Evolutionary conservation across 2,113 vertebrate genomes (phyloP).

Genomic region (human (Homo sapiens)): DNA sequence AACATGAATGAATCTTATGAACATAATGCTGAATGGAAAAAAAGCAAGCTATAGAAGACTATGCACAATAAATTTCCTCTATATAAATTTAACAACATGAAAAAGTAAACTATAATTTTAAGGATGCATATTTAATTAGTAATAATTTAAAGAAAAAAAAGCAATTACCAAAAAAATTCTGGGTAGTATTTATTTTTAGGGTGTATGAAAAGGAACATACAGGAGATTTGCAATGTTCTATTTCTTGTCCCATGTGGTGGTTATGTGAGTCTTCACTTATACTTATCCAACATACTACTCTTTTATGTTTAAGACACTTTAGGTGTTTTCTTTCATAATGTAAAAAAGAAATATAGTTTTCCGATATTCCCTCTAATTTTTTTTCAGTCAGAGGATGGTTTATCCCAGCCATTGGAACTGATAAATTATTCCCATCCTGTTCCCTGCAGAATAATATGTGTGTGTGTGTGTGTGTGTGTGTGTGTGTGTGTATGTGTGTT

Average conservation of each 20-base stretch:
- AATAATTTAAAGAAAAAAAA: not conserved
- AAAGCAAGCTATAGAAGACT: not conserved
- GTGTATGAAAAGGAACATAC: not conserved
- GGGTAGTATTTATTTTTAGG: not conserved
- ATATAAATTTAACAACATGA: not conserved
- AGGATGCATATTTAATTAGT: not conserved
- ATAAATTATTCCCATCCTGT: not conserved
- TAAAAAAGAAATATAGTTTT: not conserved
- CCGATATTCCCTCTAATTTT: not conserved
- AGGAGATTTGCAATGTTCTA: not conserved
- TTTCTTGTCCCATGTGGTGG: not conserved
- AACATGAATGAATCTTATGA: not conserved
- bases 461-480: not conserved
- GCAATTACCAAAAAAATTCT: not conserved
- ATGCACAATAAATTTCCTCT: not conserved
- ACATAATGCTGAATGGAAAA: not conserved
- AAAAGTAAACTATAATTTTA: not conserved
- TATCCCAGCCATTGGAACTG: not conserved
- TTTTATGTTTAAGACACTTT: not conserved
- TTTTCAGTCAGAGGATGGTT: not conserved
- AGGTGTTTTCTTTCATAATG: not conserved
- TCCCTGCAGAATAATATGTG: not conserved
- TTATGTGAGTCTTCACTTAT: not conserved
- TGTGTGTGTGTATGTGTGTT: not conserved
- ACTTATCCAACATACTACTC: not conserved